Evolutionary conservation across 2,797 vertebrate species (phyloP).

Genomic region (Geotrypetes seraphini): DNA sequence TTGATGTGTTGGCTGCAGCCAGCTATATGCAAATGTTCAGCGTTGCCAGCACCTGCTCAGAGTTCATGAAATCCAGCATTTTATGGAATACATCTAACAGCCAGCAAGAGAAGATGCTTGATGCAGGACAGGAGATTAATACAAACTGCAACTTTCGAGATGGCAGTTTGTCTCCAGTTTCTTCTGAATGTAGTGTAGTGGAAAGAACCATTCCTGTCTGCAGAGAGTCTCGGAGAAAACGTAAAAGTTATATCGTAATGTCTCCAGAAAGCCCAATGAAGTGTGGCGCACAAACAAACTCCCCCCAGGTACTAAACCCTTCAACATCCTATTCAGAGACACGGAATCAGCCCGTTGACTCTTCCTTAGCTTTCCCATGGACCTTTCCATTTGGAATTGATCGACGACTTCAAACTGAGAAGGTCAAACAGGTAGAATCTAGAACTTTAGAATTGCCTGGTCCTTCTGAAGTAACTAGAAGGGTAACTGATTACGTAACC

Average conservation of each 20-base stretch:
- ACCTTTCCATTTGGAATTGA: constrained; percentile 94
- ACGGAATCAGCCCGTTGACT: constrained; percentile 74
- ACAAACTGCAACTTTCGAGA: constrained; percentile 79
- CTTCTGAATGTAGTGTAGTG: constrained; percentile 90
- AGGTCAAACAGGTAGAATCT: constrained; percentile 81
- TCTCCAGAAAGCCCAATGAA: constrained; percentile 89
- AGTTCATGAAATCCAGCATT: constrained; percentile 98
- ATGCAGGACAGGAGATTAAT: constrained; percentile 70
- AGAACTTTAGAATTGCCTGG: constrained; percentile 76
- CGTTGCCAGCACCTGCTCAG: constrained; percentile 92
- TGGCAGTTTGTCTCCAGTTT: constrained; percentile 88
- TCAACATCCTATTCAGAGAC: constrained; percentile 59
- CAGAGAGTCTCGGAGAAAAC: constrained; percentile 84
- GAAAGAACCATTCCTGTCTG: constrained; percentile 85
- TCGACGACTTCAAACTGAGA: constrained; percentile 81
- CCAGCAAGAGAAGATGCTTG: constrained; percentile 70
- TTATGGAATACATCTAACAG: constrained; percentile 76
- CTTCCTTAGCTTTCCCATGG: constrained; percentile 92
- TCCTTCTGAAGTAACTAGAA: constrained; percentile 58
- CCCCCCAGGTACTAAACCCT: constrained; percentile 62
- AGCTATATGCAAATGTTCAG: constrained; percentile 98
- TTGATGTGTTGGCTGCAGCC: constrained; percentile 90
- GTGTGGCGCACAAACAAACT: constrained; percentile 70
- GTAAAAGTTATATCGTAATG: constrained; percentile 87
- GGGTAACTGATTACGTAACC: constrained; percentile 77